A percentile compares a stretch with the other conserved stretches of the same genome.
phyloP scores from a whole-genome alignment of 1,140 invertebrate species.

The Orussus abietinus region DNA sequence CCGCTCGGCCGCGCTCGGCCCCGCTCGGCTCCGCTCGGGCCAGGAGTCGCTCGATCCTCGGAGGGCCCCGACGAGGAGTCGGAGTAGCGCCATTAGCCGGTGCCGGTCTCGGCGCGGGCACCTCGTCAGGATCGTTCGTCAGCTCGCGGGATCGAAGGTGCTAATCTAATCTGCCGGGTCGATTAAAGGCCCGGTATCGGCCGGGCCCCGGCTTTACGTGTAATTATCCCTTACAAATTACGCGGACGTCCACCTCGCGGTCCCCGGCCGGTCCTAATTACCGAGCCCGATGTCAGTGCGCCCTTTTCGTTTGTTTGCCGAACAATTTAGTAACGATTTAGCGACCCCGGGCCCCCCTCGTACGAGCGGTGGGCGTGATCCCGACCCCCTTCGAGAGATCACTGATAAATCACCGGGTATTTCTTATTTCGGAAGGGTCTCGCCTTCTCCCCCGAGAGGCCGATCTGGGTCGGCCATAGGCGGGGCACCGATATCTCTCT shows the following conservation, averaged over 20 bases:
- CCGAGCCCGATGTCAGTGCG: constrained; percentile 32
- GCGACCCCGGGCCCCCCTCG: not conserved
- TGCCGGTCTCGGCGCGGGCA: too few relatives aligned
- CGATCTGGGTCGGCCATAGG: too few relatives aligned
- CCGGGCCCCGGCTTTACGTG: constrained; percentile 20
- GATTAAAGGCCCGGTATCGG: constrained; percentile 30
- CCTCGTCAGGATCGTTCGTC: constrained; percentile 24
- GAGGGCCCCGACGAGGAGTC: too few relatives aligned
- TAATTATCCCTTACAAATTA: constrained; percentile 36
- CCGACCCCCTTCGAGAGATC: too few relatives aligned
- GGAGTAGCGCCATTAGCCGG: too few relatives aligned
- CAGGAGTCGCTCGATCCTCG: too few relatives aligned
- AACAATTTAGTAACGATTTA: constrained; percentile 26
- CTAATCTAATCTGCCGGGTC: constrained; percentile 40
- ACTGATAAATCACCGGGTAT: too few relatives aligned
- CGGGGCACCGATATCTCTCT: too few relatives aligned
- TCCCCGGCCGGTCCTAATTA: constrained; percentile 41
- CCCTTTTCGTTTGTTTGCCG: constrained; percentile 31
- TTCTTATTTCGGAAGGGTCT: too few relatives aligned
- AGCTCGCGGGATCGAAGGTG: constrained; percentile 31
- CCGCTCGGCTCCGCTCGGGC: too few relatives aligned
- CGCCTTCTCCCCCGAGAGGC: too few relatives aligned
- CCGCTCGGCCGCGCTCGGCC: too few relatives aligned
- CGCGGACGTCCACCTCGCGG: constrained; percentile 27
- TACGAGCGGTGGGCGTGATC: not conserved